Evolutionary conservation across 1,140 invertebrate genomes (phyloP).

Genomic region (Arctopsyche grandis): DNA sequence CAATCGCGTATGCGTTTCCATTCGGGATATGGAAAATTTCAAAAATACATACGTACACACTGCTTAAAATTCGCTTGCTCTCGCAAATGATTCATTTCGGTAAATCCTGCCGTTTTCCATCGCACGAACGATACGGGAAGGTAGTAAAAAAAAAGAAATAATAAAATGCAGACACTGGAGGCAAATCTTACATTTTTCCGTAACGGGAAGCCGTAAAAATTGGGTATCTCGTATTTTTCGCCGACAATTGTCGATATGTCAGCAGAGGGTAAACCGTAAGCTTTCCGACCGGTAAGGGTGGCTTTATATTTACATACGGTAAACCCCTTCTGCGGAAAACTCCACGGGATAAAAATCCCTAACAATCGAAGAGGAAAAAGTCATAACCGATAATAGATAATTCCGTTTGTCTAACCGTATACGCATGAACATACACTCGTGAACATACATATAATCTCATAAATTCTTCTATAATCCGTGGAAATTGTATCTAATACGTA

Average conservation of each 20-base stretch:
- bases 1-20: neutral
- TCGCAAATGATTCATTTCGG: conserved; percentile 23
- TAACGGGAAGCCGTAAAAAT: conserved; percentile 33
- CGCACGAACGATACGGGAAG: neutral
- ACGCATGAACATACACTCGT: neutral
- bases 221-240: conserved; percentile 33
- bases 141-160: conserved; percentile 12
- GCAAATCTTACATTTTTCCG: conserved; percentile 18
- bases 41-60: neutral
- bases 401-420: neutral
- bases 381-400: neutral
- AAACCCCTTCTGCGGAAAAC: neutral
- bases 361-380: conserved; percentile 1
- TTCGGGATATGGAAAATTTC: neutral
- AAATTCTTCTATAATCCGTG: neutral
- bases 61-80: conserved; percentile 6
- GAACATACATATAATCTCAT: no score
- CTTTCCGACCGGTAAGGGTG: neutral
- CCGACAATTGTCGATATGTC: conserved; percentile 39
- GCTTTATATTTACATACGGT: conserved; percentile 34
- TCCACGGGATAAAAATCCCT: neutral
- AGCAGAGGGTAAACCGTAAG: conserved; percentile 31
- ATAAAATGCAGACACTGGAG: conserved; percentile 23
- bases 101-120: neutral
- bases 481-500: neutral